These are phyloP conservation scores for Remorina albescens DNA, from an alignment of 2,797 vertebrate genomes.

Conservation along the genomic window DNA sequence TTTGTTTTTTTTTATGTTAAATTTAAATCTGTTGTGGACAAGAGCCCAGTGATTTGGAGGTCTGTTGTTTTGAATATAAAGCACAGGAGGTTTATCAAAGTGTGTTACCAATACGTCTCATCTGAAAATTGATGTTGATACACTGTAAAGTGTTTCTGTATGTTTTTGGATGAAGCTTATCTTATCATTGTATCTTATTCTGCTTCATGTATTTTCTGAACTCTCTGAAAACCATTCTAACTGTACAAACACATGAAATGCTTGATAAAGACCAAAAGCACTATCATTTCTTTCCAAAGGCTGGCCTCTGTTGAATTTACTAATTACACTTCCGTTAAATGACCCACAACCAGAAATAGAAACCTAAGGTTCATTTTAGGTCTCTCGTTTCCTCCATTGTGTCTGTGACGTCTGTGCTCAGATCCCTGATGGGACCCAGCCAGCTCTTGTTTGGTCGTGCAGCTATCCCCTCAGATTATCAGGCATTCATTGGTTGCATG, in stretches of 20 bases:
- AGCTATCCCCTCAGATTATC: constrained; percentile 67
- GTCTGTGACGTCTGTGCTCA: constrained; percentile 31
- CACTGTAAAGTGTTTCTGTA: background rate
- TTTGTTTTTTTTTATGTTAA: too few species aligned
- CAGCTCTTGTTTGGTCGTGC: constrained; percentile 61
- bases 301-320: background rate
- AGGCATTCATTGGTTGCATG: constrained; percentile 70
- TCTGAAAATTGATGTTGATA: too few species aligned
- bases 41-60: too few species aligned
- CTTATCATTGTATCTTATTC: background rate
- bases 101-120: too few species aligned
- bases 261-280: background rate
- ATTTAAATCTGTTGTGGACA: too few species aligned
- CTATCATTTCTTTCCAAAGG: background rate
- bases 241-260: background rate
- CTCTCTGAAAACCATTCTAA: background rate
- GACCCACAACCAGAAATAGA: constrained; percentile 17
- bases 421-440: constrained; percentile 67
- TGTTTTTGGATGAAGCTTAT: background rate
- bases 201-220: constrained; percentile 9
- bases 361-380: constrained; percentile 14
- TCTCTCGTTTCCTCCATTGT: background rate
- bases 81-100: background rate
- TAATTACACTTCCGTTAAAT: constrained; percentile 4
- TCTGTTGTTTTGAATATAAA: too few species aligned